These are phyloP conservation scores for Gopherus evgoodei DNA, from an alignment of 2,113 vertebrate genomes.

Conservation along the genomic window DNA sequence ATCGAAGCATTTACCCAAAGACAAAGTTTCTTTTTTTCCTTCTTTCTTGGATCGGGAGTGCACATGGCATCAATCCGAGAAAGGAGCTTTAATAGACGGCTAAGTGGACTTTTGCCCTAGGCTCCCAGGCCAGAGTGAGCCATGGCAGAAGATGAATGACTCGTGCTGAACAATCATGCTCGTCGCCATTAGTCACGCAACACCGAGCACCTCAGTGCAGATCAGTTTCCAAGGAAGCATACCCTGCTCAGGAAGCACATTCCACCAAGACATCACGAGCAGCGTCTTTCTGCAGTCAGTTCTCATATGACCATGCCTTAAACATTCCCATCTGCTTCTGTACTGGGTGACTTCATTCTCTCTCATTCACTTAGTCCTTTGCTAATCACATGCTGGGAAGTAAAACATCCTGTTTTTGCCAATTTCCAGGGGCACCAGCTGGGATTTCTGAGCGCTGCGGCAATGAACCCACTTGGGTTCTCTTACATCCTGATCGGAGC, in stretches of 20 bases:
- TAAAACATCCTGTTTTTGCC: not conserved
- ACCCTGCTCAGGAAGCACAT: not conserved
- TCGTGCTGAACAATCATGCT: not conserved
- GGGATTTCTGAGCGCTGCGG: not conserved
- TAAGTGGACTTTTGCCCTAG: not conserved
- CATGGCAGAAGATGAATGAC: not conserved
- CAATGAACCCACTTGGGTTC: not conserved
- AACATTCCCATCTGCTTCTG: not conserved
- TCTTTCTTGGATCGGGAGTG: too few relatives aligned
- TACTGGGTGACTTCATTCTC: not conserved
- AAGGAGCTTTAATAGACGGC: not conserved
- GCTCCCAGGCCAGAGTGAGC: not conserved
- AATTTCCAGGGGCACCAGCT: not conserved
- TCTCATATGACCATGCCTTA: not conserved
- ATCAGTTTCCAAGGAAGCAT: not conserved
- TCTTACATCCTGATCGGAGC: not conserved
- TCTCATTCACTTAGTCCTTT: not conserved
- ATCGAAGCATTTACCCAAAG: not conserved
- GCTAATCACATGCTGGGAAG: not conserved
- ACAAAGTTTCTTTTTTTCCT: not conserved
- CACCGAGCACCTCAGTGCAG: not conserved
- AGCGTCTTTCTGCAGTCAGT: not conserved
- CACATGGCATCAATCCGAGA: too few relatives aligned
- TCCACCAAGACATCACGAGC: not conserved
- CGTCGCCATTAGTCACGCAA: not conserved